Base-by-base conservation (phyloP, 2,888 invertebrate genomes). In the Aphrophora alni region DNA sequence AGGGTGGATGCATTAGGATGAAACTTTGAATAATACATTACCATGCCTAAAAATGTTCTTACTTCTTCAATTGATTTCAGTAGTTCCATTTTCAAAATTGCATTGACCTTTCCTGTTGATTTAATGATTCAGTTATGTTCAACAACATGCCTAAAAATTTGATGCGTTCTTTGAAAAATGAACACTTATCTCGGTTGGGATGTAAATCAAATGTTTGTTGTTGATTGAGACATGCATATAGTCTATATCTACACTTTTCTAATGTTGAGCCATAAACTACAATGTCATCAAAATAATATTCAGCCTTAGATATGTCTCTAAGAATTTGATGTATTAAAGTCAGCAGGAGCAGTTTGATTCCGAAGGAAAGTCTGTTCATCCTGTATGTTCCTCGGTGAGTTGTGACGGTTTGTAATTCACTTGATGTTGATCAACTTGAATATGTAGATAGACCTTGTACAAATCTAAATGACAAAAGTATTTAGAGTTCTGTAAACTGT, bases 281-380 rank as follows among this genome's bases (percentile, higher is more conserved):
- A 17, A 85, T 84, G 70, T 85, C 84, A 72, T 85, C 85, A 69
- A 81, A 84, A 76, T 83, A 84, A 8, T 77, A 71, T 51, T 44
- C 77, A n/a, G n/a, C n/a, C n/a, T n/a, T 5, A 33, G 3, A 71
- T 12, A 84, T 12, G 17, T 44, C 75, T 8, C 38, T 69, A 24
- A 82, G 27, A 71, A 84, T 82, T 59, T 83, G 82, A 3, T 25
- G 8, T 7, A 81, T 81, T 79, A 68, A 83, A 84, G 5, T 68
- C 68, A 21, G 68, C 68, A 68, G 5, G 68, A 68, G 68, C 68
- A 12, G 68, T 68, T 68, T 68, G 68, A 68, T 68, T 5, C 68
- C 68, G 24, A 68, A 68, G 68, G 68, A 68, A 3, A 68, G 68
- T 68, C 68, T 68, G 33, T 33, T 33, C 33, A 33, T 33, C 2